Conservation (phyloP, 2,888 invertebrate species). For the Cryptophagus acutangulus region DNA sequence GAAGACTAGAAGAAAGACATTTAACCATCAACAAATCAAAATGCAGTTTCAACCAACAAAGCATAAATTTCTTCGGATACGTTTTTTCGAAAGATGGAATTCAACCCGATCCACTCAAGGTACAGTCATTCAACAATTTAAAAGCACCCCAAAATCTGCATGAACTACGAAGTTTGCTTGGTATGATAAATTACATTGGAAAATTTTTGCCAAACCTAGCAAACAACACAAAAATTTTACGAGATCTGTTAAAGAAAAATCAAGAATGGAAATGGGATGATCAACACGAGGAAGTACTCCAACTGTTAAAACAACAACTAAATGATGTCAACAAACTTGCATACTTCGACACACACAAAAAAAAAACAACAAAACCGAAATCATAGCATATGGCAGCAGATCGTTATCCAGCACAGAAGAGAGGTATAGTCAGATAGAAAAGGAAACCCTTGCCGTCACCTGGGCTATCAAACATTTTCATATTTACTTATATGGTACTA, state of each 20-base stretch:
- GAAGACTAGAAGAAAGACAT: conserved; percentile 25
- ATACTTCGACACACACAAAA: too few relatives aligned
- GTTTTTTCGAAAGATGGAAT: conserved; percentile 29
- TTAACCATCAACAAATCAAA: conserved; percentile 35
- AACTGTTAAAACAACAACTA: too few relatives aligned
- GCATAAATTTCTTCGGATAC: conserved; percentile 34
- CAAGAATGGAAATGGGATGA: conserved; percentile 2
- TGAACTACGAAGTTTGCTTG: conserved; percentile 27
- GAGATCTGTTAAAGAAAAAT: conserved; percentile 11
- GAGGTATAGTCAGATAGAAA: conserved; percentile 19
- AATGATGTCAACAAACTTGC: too few relatives aligned
- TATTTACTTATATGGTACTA: conserved; percentile 16
- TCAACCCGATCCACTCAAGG: conserved; percentile 30
- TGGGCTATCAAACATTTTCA: conserved; percentile 22
- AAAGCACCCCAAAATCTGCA: conserved; percentile 23
- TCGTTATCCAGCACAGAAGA: conserved; percentile 11
- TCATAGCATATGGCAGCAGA: conserved; percentile 18
- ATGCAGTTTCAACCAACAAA: conserved; percentile 28
- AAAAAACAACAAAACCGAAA: not conserved
- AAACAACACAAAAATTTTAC: conserved; percentile 10
- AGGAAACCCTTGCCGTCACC: conserved; percentile 15
- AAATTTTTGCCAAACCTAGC: conserved; percentile 21
- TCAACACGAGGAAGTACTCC: too few relatives aligned
- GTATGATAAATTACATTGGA: conserved; percentile 33
- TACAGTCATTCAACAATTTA: conserved; percentile 27